These are phyloP conservation scores for Drosophila littoralis DNA, from an alignment of 1,140 invertebrate species.

Conservation along the genomic window DNA sequence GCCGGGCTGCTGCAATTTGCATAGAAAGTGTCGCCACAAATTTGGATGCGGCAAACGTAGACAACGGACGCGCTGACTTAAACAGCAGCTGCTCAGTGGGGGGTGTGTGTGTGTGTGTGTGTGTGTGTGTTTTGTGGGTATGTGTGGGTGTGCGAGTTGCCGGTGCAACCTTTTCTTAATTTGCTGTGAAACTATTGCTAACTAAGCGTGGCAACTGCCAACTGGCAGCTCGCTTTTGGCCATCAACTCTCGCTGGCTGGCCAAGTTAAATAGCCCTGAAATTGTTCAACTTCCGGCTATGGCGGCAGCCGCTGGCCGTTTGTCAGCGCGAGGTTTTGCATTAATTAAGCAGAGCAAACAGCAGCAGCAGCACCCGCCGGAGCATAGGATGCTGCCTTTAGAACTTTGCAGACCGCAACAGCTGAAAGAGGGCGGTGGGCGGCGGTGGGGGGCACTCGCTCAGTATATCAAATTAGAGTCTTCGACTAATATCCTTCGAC, in stretches of 20 bases:
- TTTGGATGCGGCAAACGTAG: slow-evolving; percentile 23
- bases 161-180: slow-evolving; percentile 81
- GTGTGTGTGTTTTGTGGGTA: slow-evolving; percentile 7
- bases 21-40: slow-evolving; percentile 57
- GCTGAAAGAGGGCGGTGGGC: slow-evolving; percentile 9
- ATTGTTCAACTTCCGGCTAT: slow-evolving; percentile 72
- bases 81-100: slow-evolving; percentile 36
- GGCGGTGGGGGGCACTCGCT: too few relatives aligned
- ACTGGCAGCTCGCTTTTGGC: slow-evolving; percentile 33
- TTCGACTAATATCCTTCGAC: too few relatives aligned
- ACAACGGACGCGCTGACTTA: slow-evolving; percentile 9
- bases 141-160: slow-evolving; percentile 11
- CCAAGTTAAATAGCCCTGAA: slow-evolving; percentile 61
- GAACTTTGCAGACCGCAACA: slow-evolving; percentile 26
- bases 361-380: slow-evolving; percentile 7
- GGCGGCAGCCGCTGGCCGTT: slow-evolving; percentile 65
- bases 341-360: slow-evolving; percentile 53
- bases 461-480: too few relatives aligned
- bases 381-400: slow-evolving; percentile 14
- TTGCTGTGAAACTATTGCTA: slow-evolving; percentile 83
- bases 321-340: slow-evolving; percentile 63
- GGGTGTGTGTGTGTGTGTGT: slow-evolving; percentile 5
- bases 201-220: slow-evolving; percentile 52
- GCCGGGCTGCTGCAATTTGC: slow-evolving; percentile 59
- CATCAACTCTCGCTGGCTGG: slow-evolving; percentile 31